These are phyloP conservation scores for Parazoanthus darwini DNA, from an alignment of 92 coral and sea anemone genomes.

Conservation along the genomic window DNA sequence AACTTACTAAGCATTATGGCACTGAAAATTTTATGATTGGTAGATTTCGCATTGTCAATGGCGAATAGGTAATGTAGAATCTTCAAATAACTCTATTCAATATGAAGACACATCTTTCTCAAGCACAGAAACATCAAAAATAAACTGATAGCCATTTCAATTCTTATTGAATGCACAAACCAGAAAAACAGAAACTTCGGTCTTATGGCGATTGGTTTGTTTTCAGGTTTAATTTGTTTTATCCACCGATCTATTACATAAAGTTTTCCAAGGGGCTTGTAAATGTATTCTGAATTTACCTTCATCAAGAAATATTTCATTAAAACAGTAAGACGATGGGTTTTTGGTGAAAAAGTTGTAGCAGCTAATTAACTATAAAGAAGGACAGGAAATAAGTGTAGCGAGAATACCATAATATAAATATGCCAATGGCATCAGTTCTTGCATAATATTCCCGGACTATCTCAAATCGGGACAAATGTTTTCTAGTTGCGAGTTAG, in stretches of 20 bases:
- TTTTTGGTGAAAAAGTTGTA: neutral
- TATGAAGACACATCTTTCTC: neutral
- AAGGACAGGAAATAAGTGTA: neutral
- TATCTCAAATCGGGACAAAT: neutral
- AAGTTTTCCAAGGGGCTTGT: neutral
- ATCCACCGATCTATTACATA: no score
- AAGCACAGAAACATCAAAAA: neutral
- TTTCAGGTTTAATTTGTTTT: no score
- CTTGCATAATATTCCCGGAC: neutral
- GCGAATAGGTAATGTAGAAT: neutral
- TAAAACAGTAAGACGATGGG: neutral
- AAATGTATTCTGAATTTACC: neutral
- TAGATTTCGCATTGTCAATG: neutral
- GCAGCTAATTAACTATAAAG: constrained; percentile 11
- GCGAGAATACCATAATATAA: neutral
- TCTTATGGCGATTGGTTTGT: neutral
- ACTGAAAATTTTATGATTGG: neutral
- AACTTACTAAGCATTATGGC: neutral
- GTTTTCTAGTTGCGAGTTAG: neutral
- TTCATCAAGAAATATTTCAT: neutral
- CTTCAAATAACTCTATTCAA: neutral
- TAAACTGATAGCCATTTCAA: neutral
- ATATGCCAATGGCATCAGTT: neutral
- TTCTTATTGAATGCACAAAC: no score
- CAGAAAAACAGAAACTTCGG: neutral